Evolutionary conservation across 2,797 vertebrate genomes (phyloP), one percentile per base, ranked within the genome.

Genomic region (Gephyroberyx darwinii): DNA sequence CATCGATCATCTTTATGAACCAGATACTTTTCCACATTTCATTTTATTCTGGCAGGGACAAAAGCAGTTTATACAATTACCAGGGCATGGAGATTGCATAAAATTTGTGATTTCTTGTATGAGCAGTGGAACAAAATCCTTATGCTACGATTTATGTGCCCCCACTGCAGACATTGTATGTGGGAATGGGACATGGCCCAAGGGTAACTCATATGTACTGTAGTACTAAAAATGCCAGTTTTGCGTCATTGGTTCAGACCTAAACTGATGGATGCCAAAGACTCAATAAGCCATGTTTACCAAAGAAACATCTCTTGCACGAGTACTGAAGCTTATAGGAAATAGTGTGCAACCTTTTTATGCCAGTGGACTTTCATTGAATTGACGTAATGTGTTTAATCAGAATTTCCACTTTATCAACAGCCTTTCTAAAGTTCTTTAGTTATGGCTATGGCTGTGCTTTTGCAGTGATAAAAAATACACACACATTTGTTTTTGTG

Each of bases 361-460:
- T 66, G 12, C 43, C 69, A 74, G 73, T 63, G 48, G 53, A 63
- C 71, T 80, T 53, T 69, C 57, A 80, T 80, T 77, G 63, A 64
- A 75, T 57, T 80, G 68, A 84, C n/a, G 67, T 80, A 81, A 86
- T 74, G 58, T 75, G 65, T 82, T 86, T 78, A 47, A 77, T 81
- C 68, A 41, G 10, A 74, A 68, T 68, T 52, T 73, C 55, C 5
- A 64, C 54, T 81, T 75, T 57, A 60, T 69, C 74, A 70, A 43
- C 20, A 55, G 35, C n/a, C 51, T 71, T 47, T 65, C 26, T 55
- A 17, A 62, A 17, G 51, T 53, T 64, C 4, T 70, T 75, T 51
- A 69, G 53, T 81, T 52, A 19, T 55, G 47, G 13, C 5, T 56
- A 73, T 63, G 52, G 7, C 60, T 56, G 43, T 37, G 51, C 6